Evolutionary conservation across 2,797 vertebrate species (phyloP).

Genomic region (Lepilemur septentrionalis): DNA sequence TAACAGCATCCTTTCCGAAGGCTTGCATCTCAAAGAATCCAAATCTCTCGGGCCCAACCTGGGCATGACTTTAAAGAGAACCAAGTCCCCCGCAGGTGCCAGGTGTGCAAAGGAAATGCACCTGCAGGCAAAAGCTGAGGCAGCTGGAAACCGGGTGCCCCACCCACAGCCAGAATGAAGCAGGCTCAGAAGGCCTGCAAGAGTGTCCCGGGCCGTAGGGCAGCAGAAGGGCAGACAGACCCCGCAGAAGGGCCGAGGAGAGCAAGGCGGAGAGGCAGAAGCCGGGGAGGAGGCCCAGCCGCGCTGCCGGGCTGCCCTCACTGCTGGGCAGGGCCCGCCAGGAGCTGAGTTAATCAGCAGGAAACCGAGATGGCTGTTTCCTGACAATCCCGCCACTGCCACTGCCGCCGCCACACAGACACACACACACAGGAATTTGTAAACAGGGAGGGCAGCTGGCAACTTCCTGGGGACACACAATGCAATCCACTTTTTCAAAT

Average conservation of each 20-base stretch:
- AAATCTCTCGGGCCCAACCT: neutral
- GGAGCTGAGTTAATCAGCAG: slow-evolving; percentile 68
- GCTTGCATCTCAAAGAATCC: neutral
- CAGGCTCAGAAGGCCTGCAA: neutral
- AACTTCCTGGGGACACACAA: slow-evolving; percentile 43
- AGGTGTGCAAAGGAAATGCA: neutral
- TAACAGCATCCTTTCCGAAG: neutral
- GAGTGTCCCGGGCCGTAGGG: neutral
- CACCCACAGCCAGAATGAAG: neutral
- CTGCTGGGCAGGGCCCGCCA: slow-evolving; percentile 20
- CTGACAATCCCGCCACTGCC: neutral
- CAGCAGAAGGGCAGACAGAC: accelerated
- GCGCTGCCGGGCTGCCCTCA: neutral
- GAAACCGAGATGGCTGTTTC: slow-evolving; percentile 60
- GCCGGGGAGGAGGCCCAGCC: neutral
- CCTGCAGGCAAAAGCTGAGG: neutral
- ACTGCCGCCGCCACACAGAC: neutral
- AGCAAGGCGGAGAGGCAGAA: neutral
- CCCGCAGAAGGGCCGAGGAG: neutral
- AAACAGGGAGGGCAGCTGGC: slow-evolving; percentile 32
- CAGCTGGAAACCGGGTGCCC: neutral
- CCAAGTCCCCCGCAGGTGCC: neutral
- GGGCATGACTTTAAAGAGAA: neutral
- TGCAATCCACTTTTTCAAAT: slow-evolving; percentile 5
- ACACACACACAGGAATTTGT: slow-evolving; percentile 32